Conservation (phyloP, 2,888 invertebrate species). For the Dione vanillae region DNA sequence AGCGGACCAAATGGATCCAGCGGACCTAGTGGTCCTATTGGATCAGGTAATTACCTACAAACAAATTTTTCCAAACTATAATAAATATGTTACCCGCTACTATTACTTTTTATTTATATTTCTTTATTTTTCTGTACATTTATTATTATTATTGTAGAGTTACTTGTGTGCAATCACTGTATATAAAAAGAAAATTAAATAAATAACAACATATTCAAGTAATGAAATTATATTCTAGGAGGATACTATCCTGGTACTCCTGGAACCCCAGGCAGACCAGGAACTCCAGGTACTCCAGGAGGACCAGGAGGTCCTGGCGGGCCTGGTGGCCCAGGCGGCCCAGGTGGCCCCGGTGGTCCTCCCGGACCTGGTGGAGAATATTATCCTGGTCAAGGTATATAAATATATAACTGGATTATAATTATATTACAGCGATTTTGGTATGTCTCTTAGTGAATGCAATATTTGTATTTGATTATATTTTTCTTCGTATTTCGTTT, state of each 20-base stretch:
- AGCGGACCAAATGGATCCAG: conserved; percentile 11
- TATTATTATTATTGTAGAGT: too few relatives aligned
- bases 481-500: too few relatives aligned
- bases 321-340: conserved; percentile 41
- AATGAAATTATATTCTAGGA: neutral
- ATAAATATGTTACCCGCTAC: too few relatives aligned
- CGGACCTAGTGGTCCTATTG: neutral
- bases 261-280: conserved; percentile 28
- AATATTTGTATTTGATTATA: too few relatives aligned
- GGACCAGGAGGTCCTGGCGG: conserved; percentile 44
- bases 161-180: too few relatives aligned
- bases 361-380: conserved; percentile 46
- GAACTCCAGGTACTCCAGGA: conserved; percentile 33
- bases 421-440: too few relatives aligned
- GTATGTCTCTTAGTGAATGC: too few relatives aligned
- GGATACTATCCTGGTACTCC: conserved; percentile 11
- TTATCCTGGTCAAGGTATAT: conserved; percentile 34
- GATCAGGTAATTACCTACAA: neutral
- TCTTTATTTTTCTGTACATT: too few relatives aligned
- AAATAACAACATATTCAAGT: neutral
- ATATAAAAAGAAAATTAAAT: too few relatives aligned
- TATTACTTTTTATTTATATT: too few relatives aligned
- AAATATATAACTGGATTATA: neutral
- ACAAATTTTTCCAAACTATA: too few relatives aligned
- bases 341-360: conserved; percentile 36